Percentiles rank a stretch among this genome's conserved stretches.
These are phyloP conservation scores for Podarcis raffonei DNA, from an alignment of 2,113 vertebrate genomes.

Conservation along the genomic window DNA sequence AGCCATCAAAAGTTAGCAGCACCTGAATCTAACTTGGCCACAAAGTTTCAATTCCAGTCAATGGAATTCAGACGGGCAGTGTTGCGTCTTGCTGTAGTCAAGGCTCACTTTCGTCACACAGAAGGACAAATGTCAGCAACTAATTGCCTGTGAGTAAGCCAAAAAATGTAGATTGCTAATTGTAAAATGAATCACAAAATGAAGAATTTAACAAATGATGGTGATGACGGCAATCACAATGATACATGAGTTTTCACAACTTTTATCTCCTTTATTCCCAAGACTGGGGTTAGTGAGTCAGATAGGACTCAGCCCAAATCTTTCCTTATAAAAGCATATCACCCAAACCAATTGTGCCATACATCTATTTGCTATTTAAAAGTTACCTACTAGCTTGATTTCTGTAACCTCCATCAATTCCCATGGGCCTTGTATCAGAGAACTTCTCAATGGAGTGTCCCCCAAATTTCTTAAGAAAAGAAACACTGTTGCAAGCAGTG, in stretches of 20 bases:
- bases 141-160: constrained; percentile 19
- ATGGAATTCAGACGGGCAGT: not conserved
- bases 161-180: constrained; percentile 17
- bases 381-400: not conserved
- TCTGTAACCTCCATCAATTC: not conserved
- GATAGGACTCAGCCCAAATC: not conserved
- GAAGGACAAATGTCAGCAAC: not conserved
- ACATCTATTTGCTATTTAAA: not conserved
- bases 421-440: not conserved
- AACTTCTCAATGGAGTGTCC: not conserved
- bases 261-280: not conserved
- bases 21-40: not conserved
- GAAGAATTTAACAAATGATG: constrained; percentile 20
- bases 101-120: not conserved
- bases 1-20: not conserved
- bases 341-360: not conserved
- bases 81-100: not conserved
- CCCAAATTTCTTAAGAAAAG: not conserved
- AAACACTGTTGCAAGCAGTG: not conserved
- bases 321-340: not conserved
- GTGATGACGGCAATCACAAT: not conserved
- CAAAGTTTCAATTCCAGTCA: not conserved
- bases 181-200: constrained; percentile 4
- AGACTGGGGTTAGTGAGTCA: not conserved
- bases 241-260: not conserved